Conservation (phyloP, 2,888 invertebrate species). For the Rosalia funebris region DNA sequence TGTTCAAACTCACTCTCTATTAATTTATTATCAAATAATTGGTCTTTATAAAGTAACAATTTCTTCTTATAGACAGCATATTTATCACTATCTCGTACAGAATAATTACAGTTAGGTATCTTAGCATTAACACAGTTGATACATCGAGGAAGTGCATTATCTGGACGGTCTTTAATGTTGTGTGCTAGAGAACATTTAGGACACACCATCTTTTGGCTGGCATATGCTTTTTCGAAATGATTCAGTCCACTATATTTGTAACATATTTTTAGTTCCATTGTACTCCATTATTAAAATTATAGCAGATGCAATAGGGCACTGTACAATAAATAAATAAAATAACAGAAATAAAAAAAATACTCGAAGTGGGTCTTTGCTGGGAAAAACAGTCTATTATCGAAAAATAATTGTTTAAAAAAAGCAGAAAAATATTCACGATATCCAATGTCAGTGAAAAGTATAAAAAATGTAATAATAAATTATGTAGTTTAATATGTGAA, state of each 20-base stretch:
- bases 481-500: no score
- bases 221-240: not conserved
- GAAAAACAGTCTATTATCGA: no score
- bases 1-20: not conserved
- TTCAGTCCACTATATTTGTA: conserved; percentile 2
- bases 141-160: not conserved
- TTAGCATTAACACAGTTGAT: conserved; percentile 4
- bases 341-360: no score
- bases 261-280: not conserved
- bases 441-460: no score
- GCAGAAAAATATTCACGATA: no score
- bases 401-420: no score
- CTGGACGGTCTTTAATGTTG: conserved; percentile 5
- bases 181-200: not conserved
- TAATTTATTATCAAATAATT: conserved; percentile 7
- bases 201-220: not conserved
- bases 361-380: no score
- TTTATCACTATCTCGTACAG: conserved; percentile 3
- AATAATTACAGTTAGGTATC: not conserved
- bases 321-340: no score
- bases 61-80: conserved; percentile 3
- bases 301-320: no score
- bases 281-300: no score
- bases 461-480: no score
- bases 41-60: not conserved